Percentiles rank a stretch among this genome's conserved stretches.
These are phyloP conservation scores for Ricordea florida DNA, from an alignment of 92 coral and sea anemone species.

Conservation along the genomic window DNA sequence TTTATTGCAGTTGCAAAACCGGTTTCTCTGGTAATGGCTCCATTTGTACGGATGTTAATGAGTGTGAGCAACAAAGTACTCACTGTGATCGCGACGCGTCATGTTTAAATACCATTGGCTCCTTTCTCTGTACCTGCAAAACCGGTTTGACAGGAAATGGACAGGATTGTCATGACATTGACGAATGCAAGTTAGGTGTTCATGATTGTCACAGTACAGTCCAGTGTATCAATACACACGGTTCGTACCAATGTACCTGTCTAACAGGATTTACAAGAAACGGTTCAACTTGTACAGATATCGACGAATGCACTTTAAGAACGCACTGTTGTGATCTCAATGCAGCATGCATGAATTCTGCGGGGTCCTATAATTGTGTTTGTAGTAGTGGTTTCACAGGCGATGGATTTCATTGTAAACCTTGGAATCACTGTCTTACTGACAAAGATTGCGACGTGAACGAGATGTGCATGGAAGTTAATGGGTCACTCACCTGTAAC, in stretches of 20 bases:
- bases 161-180: neutral
- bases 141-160: constrained; percentile 20
- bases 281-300: constrained; percentile 12
- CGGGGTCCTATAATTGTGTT: constrained; percentile 16
- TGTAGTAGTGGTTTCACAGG: constrained; percentile 49
- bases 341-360: constrained; percentile 22
- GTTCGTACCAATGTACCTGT: constrained; percentile 22
- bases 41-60: constrained; percentile 10
- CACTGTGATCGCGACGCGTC: constrained; percentile 2
- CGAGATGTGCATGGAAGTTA: constrained; percentile 14
- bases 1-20: neutral
- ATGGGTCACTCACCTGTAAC: constrained; percentile 17
- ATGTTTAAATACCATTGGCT: neutral
- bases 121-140: neutral
- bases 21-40: constrained; percentile 17
- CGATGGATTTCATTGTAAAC: constrained; percentile 29
- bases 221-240: constrained; percentile 5
- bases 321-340: neutral
- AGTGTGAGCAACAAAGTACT: too few species aligned
- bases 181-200: neutral
- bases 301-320: constrained; percentile 11
- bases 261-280: constrained; percentile 17
- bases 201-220: neutral
- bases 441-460: constrained; percentile 10
- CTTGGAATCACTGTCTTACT: constrained; percentile 25